A percentile compares a stretch with the other conserved stretches of the same genome.
Evolutionary conservation across 1,140 invertebrate genomes (phyloP).

Genomic region (Whitmania pigra): DNA sequence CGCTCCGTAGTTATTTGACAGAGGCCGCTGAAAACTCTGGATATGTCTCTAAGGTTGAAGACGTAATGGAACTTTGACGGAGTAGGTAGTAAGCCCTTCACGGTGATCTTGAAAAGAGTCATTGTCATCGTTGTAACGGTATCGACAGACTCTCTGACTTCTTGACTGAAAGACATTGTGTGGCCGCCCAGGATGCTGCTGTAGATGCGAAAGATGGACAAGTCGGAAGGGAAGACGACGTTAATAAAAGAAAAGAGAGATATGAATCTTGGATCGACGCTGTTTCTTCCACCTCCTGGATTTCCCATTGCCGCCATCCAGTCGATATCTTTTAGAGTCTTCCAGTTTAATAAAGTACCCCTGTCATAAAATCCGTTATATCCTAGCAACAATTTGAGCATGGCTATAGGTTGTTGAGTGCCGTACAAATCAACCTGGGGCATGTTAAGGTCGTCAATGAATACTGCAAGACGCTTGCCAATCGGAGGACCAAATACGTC

Average conservation of each 20-base stretch:
- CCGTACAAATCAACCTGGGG: constrained; percentile 72
- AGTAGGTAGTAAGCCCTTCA: constrained; percentile 56
- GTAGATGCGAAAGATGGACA: constrained; percentile 46
- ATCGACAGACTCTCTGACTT: constrained; percentile 52
- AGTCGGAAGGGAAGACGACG: constrained; percentile 62
- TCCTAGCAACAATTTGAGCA: constrained; percentile 72
- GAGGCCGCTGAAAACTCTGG: constrained; percentile 44
- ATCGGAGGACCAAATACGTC: constrained; percentile 71
- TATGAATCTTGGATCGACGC: constrained; percentile 74
- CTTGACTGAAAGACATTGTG: constrained; percentile 53
- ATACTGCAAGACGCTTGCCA: constrained; percentile 71
- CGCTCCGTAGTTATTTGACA: constrained; percentile 35
- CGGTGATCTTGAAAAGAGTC: constrained; percentile 61
- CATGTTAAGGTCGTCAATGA: constrained; percentile 90
- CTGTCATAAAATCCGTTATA: constrained; percentile 71
- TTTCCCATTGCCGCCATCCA: constrained; percentile 49
- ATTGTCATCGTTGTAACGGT: constrained; percentile 63
- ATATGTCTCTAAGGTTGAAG: constrained; percentile 44
- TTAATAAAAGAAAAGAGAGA: constrained; percentile 76
- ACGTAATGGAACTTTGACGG: constrained; percentile 46
- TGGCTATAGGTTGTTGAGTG: constrained; percentile 78
- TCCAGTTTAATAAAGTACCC: constrained; percentile 78
- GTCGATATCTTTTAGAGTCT: constrained; percentile 65
- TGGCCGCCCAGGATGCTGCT: constrained; percentile 66
- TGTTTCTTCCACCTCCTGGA: constrained; percentile 71